These are phyloP conservation scores for Sweltsa coloradensis DNA, from an alignment of 1,140 invertebrate species.

Conservation along the genomic window DNA sequence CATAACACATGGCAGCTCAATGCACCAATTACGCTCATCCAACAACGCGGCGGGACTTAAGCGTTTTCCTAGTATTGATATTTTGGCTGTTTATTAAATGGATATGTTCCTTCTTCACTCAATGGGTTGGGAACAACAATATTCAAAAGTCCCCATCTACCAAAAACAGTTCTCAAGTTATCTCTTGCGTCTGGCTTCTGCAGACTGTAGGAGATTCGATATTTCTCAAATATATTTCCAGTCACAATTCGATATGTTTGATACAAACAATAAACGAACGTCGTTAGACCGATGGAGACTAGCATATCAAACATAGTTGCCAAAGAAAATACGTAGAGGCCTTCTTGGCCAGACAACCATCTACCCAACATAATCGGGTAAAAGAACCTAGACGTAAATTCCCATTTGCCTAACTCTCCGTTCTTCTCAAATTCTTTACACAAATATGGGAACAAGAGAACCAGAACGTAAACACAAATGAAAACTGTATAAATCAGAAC, in stretches of 20 bases:
- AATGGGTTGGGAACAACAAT: conserved; percentile 5
- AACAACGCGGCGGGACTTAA: too few species aligned
- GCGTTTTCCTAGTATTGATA: too few species aligned
- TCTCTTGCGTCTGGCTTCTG: too few species aligned
- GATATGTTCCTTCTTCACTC: too few species aligned
- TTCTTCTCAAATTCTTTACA: not conserved
- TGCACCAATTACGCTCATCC: too few species aligned
- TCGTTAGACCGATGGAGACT: not conserved
- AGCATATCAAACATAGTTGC: conserved; percentile 1
- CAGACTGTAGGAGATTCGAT: too few species aligned
- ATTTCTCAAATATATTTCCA: conserved; percentile 2
- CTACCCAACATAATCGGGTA: conserved; percentile 3
- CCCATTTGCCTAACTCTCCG: not conserved
- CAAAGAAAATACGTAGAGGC: not conserved
- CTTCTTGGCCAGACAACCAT: not conserved
- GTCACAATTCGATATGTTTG: not conserved
- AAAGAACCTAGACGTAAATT: not conserved
- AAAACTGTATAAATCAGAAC: conserved; percentile 1
- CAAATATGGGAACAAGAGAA: not conserved
- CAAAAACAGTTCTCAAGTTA: conserved; percentile 7
- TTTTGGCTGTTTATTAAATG: too few species aligned
- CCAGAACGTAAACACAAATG: not conserved
- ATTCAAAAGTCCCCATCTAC: conserved; percentile 6
- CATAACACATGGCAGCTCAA: too few species aligned
- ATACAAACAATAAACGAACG: conserved; percentile 5